Percentiles rank a stretch among this genome's conserved stretches.
Conservation (phyloP, 2,888 invertebrate genomes). For the Deroplatys truncata region DNA sequence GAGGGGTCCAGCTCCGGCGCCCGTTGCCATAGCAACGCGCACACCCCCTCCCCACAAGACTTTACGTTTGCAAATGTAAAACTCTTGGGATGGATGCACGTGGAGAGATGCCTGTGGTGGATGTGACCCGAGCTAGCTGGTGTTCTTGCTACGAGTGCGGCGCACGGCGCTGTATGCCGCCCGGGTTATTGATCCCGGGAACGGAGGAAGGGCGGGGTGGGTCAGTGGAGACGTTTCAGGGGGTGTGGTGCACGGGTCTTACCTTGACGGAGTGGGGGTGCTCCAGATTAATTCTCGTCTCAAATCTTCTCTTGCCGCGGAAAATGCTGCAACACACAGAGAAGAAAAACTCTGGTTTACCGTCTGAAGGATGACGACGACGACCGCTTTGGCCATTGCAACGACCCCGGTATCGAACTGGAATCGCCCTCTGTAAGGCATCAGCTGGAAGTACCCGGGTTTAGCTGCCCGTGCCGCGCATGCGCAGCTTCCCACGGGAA, state of each 20-base stretch:
- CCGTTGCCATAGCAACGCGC: conserved; percentile 26
- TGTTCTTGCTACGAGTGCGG: background rate
- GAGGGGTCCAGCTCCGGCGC: conserved; percentile 19
- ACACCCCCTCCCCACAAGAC: conserved; percentile 12
- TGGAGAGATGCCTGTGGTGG: background rate
- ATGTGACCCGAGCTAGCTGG: background rate
- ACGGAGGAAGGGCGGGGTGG: background rate
- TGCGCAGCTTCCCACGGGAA: background rate
- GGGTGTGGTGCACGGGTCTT: background rate
- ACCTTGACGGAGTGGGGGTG: background rate
- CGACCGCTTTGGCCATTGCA: background rate
- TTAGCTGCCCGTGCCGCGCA: background rate
- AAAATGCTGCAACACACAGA: background rate
- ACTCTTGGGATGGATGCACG: background rate
- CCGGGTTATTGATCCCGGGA: conserved; percentile 21
- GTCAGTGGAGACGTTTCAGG: background rate
- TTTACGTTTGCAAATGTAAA: background rate
- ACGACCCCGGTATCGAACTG: background rate
- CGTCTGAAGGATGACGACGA: background rate
- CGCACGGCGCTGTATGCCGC: conserved; percentile 4
- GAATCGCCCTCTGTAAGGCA: background rate
- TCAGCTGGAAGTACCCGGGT: background rate
- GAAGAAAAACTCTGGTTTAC: background rate
- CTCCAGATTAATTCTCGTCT: background rate
- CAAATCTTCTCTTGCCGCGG: background rate